Base-by-base conservation (phyloP, 2,113 vertebrate genomes). In the Trichomycterus rosablanca region DNA sequence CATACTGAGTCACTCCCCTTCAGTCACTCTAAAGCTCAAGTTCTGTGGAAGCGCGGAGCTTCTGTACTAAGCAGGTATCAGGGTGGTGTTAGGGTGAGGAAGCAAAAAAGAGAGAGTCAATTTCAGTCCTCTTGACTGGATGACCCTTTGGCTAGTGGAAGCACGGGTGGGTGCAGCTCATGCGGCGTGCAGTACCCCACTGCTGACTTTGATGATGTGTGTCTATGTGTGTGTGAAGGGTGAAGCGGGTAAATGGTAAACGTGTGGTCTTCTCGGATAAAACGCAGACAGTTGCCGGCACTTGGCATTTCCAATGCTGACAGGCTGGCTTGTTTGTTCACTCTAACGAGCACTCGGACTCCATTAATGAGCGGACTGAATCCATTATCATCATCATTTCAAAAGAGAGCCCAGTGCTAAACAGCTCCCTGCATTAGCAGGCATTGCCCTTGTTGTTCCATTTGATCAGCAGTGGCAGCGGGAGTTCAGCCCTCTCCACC, bases 341-440 rank as follows among this genome's bases (percentile, higher is more conserved):
- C 87, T 89, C 91, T 97, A 98, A 98, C 92, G 93, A 98, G 95
- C 94, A 95, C 93, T 97, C 89, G 91, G 93, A 91, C 89, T 93
- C 89, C 92, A 93, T 97, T 97, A 98, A 98, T 97, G 94, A 97
- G 93, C 91, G 92, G 89, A 93, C 93, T 94, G 94, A 93, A 95
- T 95, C 93, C 91, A 96, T 97, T 95, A 95, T 93, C 92, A 90
- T 93, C 93, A 90, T 92, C 90, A 92, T 95, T 97, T 98, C 93
- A 97, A 98, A 98, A 95, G 93, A 90, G 89, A 87, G 89, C 90
- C 86, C 86, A 83, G 89, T 88, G 90, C 92, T 90, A 93, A 93
- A 94, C 95, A 93, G 92, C 91, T 92, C 89, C 88, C 89, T 90
- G 84, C 92, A 93, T 95, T 94, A 93, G 90, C 90, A 84, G 87